Base-by-base conservation (phyloP, 2,888 invertebrate species). In the Biston betularia region DNA sequence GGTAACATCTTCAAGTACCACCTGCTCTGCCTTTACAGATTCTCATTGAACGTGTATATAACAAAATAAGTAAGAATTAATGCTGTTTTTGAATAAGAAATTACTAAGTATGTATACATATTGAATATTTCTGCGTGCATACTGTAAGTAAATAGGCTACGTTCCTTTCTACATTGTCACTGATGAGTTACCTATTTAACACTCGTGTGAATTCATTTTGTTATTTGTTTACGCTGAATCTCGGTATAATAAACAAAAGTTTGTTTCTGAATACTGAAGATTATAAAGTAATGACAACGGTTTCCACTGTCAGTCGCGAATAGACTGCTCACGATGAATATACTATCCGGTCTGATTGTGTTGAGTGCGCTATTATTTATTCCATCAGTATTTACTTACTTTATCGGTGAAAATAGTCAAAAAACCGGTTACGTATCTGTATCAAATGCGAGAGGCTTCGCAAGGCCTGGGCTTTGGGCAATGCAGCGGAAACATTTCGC, bases 151-250 rank as follows among this genome's bases (percentile, higher is more conserved):
- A 33, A 48, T 24, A 34, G 12, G 6, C 50, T n/a, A 45, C 56
- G 14, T 56, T 14, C 56, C 45, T 35, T 56, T 56, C 45, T 1
- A 35, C 34, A 34, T 9, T 35, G 45, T 45, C 14, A 56, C 12
- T 34, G 44, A 55, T 55, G 44, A 33, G 34, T 34, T n/a, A 33
- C 11, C 44, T 55, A 24, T 35, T 44, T 56, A 5, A 56, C 45
- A 49, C n/a, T n/a, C 12, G 24, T 49, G 38, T 35, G 24, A 54
- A n/a, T 54, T 7, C 42, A 42, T 24, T 49, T 49, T 58, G 58
- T 48, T 58, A 58, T 49, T 49, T 58, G 49, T 58, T 58, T 58
- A 14, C 58, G 6, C n/a, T 50, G 55, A 12, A 15, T 6, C 24
- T 33, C 35, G 42, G 46, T 38, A 49, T 49, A 58, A 52, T 52